Evolutionary conservation across 2,797 vertebrate species (phyloP), one percentile per base, ranked within the genome.

Genomic region (Falco berigora): DNA sequence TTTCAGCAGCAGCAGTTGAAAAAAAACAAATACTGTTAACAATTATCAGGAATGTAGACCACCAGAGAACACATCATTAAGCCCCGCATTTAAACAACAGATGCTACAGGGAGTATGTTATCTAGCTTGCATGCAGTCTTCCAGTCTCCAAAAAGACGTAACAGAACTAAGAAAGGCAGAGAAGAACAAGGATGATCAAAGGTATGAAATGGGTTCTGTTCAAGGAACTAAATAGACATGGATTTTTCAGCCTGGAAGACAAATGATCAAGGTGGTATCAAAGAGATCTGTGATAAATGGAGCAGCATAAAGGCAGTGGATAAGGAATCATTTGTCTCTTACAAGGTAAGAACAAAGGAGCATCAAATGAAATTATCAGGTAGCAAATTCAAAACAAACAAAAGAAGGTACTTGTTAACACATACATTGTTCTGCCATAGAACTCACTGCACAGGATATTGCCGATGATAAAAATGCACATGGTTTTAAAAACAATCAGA

Each of bases 121-220:
- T 21, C 47, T n/a, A 79, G 55, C 28, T 73, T 49, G 59, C 32
- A 71, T 7, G 32, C 28, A 82, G 59, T 42, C 34, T 25, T 71
- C 16, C 49, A 44, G 21, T 42, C 61, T 53, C 84, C 79, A 67
- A 67, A 86, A 78, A 81, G 47, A 61, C 2, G 0, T 25, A 76
- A 76, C 8, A 85, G 44, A 89, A 46, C 44, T 28, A 74, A 30
- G 32, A 46, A 96, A 94, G 36, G 44, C 44, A 92, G 49, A 74
- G 71, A 55, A 90, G 64, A 96, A 91, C 40, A 83, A 61, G 64
- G 42, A 86, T 92, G 92, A 96, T 97, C 95, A 97, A 96, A 97
- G 89, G 84, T 87, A 91, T 42, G 56, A 89, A 95, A 93, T 18
- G 17, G 47, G 23, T 96, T 92, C 91, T 91, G 53, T 72, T 80